These are phyloP conservation scores for Heliconius cydno DNA, from an alignment of 2,888 invertebrate species.

Conservation along the genomic window DNA sequence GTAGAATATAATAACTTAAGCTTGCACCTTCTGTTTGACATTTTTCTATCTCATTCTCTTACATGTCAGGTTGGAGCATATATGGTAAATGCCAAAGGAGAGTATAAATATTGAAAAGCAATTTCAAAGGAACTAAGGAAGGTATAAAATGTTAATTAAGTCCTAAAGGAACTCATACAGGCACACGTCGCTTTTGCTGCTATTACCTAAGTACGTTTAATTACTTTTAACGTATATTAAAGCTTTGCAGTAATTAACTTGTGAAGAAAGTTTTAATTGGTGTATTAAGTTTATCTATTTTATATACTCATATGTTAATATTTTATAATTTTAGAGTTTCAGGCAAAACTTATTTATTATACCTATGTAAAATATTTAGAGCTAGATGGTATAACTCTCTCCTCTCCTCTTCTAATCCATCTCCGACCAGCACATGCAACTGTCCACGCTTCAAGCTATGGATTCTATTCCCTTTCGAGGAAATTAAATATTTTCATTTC, in stretches of 20 bases:
- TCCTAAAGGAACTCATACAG: conserved; percentile 21
- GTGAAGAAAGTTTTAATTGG: conserved; percentile 17
- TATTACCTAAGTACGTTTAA: conserved; percentile 28
- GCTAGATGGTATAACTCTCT: neutral
- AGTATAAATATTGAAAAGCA: conserved; percentile 21
- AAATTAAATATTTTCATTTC: too few species aligned
- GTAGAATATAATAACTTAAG: too few species aligned
- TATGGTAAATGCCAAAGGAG: neutral
- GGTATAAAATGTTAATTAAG: conserved; percentile 33
- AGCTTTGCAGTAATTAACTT: conserved; percentile 26
- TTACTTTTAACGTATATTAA: conserved; percentile 33
- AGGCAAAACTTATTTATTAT: neutral
- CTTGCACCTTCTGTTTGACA: neutral
- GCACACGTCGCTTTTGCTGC: conserved; percentile 22
- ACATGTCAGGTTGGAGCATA: neutral
- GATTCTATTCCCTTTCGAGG: too few species aligned
- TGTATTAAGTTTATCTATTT: conserved; percentile 22
- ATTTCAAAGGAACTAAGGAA: conserved; percentile 3
- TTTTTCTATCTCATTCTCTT: neutral
- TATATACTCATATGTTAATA: neutral
- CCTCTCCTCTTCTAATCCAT: too few species aligned
- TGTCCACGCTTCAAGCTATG: too few species aligned
- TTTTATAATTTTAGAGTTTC: too few species aligned
- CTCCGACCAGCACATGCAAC: too few species aligned
- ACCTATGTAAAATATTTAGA: neutral